These are phyloP conservation scores for Silurus asotus DNA, from an alignment of 2,113 vertebrate genomes.

Conservation along the genomic window DNA sequence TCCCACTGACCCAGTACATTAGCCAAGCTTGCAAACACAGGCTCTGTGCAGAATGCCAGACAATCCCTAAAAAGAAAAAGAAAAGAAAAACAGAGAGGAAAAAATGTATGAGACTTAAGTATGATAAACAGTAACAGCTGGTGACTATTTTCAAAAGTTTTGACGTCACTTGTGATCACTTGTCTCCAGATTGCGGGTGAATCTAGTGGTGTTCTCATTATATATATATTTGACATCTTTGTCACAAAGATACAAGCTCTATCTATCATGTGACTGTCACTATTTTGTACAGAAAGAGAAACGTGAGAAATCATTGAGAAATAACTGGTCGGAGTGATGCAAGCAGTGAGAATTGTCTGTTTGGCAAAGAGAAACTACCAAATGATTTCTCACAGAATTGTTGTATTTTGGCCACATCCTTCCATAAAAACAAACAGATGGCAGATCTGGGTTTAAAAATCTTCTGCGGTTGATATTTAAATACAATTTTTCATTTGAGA, in stretches of 20 bases:
- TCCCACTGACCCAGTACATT: constrained; percentile 95
- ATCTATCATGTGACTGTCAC: neutral
- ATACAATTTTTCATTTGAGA: too few relatives aligned
- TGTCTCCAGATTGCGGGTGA: neutral
- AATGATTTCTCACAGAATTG: neutral
- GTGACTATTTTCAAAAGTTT: neutral
- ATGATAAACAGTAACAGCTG: neutral
- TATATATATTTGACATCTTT: neutral
- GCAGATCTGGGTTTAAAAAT: neutral
- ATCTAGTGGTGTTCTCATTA: neutral
- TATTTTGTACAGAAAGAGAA: neutral
- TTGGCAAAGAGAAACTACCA: neutral
- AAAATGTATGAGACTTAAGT: neutral
- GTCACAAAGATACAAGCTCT: neutral
- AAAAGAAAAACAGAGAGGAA: neutral
- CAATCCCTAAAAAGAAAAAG: constrained; percentile 80
- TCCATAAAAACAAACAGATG: neutral
- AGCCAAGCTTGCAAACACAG: constrained; percentile 94
- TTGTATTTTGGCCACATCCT: neutral
- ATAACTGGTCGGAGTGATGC: neutral
- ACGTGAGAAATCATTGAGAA: neutral
- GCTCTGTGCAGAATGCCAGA: constrained; percentile 97
- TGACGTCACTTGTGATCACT: neutral
- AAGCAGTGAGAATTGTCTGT: neutral
- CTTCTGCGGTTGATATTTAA: neutral